Percentiles rank a stretch among this genome's conserved stretches.
phyloP scores from a whole-genome alignment of 2,888 invertebrate species.

The Nephrotoma flavescens region DNA sequence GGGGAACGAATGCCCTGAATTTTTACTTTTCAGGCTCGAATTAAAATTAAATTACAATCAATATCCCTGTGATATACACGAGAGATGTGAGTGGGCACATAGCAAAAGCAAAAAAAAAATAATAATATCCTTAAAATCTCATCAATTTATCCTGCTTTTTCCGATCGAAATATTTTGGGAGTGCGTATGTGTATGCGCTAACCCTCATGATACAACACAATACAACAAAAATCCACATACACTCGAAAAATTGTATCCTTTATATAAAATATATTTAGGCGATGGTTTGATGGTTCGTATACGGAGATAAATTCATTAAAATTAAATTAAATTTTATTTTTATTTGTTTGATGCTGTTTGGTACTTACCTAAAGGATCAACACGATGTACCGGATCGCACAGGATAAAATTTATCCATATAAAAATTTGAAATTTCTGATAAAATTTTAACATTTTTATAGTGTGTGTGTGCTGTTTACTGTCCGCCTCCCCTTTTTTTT shows the following conservation, averaged over 20 bases:
- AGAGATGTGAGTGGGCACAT: not conserved
- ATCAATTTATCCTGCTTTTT: not conserved
- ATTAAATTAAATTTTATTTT: not conserved
- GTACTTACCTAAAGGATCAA: constrained; percentile 1
- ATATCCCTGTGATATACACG: not conserved
- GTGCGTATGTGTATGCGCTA: not conserved
- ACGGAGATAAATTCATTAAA: not conserved
- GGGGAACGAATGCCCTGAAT: not conserved
- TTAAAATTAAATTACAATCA: not conserved
- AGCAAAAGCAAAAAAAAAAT: not conserved
- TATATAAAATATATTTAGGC: not conserved
- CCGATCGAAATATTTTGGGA: not conserved
- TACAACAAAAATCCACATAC: not conserved
- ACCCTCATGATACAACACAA: not conserved
- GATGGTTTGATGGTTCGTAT: not conserved
- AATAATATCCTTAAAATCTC: not conserved
- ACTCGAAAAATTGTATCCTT: not conserved
- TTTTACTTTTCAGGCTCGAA: not conserved
- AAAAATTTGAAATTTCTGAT: not conserved
- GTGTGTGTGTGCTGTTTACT: not conserved
- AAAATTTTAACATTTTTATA: not conserved
- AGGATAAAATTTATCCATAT: not conserved
- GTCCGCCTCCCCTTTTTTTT: not conserved
- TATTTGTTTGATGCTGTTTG: not conserved
- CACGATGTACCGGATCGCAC: not conserved